phyloP scores from a whole-genome alignment of 2,888 invertebrate species.

The Drosophila anceps region DNA sequence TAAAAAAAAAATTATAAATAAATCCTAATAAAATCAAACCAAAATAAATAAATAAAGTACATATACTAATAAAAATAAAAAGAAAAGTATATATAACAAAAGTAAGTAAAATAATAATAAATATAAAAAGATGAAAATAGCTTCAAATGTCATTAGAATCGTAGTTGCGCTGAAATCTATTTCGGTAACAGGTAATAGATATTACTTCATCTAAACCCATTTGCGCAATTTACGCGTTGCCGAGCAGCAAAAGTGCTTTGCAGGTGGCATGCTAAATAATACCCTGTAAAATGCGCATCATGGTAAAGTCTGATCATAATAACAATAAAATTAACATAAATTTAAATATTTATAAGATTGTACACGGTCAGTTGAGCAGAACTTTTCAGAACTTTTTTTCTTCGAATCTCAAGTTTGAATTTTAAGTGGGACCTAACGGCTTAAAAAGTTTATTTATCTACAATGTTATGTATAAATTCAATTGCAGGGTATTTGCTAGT shows the following conservation, averaged over 20 bases:
- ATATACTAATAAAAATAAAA: too few species aligned
- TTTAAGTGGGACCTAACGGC: not conserved
- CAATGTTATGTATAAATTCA: not conserved
- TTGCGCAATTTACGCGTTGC: constrained; percentile 1
- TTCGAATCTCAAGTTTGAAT: not conserved
- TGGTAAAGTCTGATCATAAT: not conserved
- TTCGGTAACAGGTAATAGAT: constrained; percentile 14
- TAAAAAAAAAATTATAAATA: too few species aligned
- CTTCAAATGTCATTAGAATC: too few species aligned
- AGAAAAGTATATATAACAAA: too few species aligned
- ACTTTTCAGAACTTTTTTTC: not conserved
- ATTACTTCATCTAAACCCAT: constrained; percentile 21
- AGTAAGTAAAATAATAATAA: not conserved
- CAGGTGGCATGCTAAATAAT: constrained; percentile 19
- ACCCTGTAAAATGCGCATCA: not conserved
- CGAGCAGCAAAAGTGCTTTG: constrained; percentile 23
- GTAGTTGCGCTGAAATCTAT: not conserved
- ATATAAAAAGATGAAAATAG: not conserved
- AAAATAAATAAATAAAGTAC: too few species aligned
- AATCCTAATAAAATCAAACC: too few species aligned
- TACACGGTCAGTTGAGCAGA: not conserved
- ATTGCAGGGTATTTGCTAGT: constrained; percentile 15
- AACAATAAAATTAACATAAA: too few species aligned
- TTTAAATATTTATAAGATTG: too few species aligned
- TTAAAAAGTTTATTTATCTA: not conserved